Base-by-base conservation (phyloP, 2,113 vertebrate species). In the Prionailurus viverrinus region DNA sequence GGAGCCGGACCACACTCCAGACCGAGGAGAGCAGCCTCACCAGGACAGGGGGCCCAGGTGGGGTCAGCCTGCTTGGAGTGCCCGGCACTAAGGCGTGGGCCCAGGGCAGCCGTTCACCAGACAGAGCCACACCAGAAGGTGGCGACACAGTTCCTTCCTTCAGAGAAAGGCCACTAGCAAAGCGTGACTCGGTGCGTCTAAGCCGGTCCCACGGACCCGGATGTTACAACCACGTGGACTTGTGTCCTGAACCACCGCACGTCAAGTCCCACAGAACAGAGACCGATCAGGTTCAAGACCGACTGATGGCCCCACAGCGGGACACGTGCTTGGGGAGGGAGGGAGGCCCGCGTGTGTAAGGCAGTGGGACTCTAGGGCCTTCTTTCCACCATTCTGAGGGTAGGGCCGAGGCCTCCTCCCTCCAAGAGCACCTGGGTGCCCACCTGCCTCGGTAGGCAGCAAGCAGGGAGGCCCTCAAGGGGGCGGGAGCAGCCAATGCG, bases 51-150 rank as follows among this genome's bases (percentile, higher is more conserved):
- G 74, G 12, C 36, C 78, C 21, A 4, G 39, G 51, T 0, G 0
- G 76, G 53, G 19, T 33, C 58, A 5, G 58, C 31, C 21, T 25
- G 83, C 36, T 23, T 41, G 0, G 21, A 69, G 73, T 39, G 31
- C 29, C 61, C 13, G 27, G 66, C 66, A 53, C 14, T 11, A 45
- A 71, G 55, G 74, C 63, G 0, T 7, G 21, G 84, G 39, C 18
- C 6, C 16, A 0, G 0, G 33, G 29, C 14, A 23, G 11, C 23
- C 7, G 0, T 25, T 29, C 23, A 45, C 63, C n/a, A 48, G 55
- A 14, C 1, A 25, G 61, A 36, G 61, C n/a, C 53, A 15, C 7
- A 16, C 33, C 69, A 74, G 39, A 12, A 29, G 31, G 19, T 0
- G 7, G 27, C 45, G 51, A 48, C 0, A 1, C 45, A 11, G 11